Conservation (phyloP, 23 tunicate species). For the Ascidia mentula region DNA sequence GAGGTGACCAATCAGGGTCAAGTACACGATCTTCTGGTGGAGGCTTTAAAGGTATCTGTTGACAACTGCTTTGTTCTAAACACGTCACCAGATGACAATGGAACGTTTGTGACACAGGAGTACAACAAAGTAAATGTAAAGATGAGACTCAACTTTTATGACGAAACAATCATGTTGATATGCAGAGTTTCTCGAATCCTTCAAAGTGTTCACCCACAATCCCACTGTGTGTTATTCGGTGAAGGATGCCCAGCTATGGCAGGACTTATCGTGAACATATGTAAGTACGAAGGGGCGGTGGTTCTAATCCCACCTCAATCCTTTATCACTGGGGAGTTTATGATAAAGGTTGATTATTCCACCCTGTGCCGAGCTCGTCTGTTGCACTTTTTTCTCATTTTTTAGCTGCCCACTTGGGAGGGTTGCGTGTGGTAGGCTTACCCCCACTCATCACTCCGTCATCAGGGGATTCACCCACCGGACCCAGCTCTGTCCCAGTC, state of each 20-base stretch:
- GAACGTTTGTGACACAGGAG: too few relatives aligned
- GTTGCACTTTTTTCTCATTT: not conserved
- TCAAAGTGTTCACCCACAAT: slow-evolving; percentile 53
- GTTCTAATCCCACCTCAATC: not conserved
- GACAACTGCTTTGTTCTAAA: not conserved
- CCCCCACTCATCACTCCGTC: slow-evolving; percentile 46
- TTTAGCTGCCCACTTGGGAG: slow-evolving; percentile 76
- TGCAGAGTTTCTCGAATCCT: slow-evolving; percentile 68
- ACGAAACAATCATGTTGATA: slow-evolving; percentile 58
- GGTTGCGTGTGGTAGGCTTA: slow-evolving; percentile 58
- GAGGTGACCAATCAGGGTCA: slow-evolving; percentile 35
- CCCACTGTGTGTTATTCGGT: slow-evolving; percentile 76
- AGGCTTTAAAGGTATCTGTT: slow-evolving; percentile 90
- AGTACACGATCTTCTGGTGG: slow-evolving; percentile 65
- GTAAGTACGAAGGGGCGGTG: slow-evolving; percentile 26
- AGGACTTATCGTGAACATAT: slow-evolving; percentile 51
- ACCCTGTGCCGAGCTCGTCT: too few relatives aligned
- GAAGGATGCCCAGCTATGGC: slow-evolving; percentile 79
- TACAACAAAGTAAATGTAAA: slow-evolving; percentile 87
- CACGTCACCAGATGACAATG: too few relatives aligned
- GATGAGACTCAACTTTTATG: slow-evolving; percentile 69
- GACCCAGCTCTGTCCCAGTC: slow-evolving; percentile 23
- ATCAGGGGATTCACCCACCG: slow-evolving; percentile 11
- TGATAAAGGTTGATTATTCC: not conserved
- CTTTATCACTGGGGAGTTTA: not conserved